These are phyloP conservation scores for Notiomystis cincta DNA, from an alignment of 2,113 vertebrate genomes.

Conservation along the genomic window DNA sequence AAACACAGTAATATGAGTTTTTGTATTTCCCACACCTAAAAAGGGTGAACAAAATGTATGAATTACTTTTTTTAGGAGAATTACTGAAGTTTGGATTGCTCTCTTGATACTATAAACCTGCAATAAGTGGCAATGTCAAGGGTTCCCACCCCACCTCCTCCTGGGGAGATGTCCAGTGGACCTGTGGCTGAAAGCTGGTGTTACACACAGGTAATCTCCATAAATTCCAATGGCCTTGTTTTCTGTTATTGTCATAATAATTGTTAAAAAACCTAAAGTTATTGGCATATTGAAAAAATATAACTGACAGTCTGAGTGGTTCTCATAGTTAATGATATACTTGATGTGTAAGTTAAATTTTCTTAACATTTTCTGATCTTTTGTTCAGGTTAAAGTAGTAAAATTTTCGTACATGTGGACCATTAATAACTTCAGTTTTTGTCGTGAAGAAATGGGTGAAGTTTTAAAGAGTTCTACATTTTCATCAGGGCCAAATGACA, in stretches of 20 bases:
- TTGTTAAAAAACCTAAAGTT: neutral
- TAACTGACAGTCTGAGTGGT: neutral
- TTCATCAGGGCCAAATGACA: slow-evolving; percentile 85
- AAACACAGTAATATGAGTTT: neutral
- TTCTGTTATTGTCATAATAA: neutral
- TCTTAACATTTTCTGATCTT: slow-evolving; percentile 46
- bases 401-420: slow-evolving; percentile 90
- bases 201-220: slow-evolving; percentile 90
- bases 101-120: slow-evolving; percentile 58
- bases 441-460: slow-evolving; percentile 87
- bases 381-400: slow-evolving; percentile 83
- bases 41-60: neutral
- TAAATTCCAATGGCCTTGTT: neutral
- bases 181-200: slow-evolving; percentile 99
- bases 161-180: slow-evolving; percentile 93
- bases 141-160: slow-evolving; percentile 89
- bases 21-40: neutral
- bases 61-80: slow-evolving; percentile 58
- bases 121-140: slow-evolving; percentile 86
- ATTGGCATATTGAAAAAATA: neutral
- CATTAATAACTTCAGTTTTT: slow-evolving; percentile 89
- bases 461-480: slow-evolving; percentile 87
- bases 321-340: neutral
- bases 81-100: slow-evolving; percentile 63
- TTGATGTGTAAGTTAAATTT: neutral